Percentiles rank a stretch among this genome's conserved stretches.
phyloP scores from a whole-genome alignment of 2,113 vertebrate genomes.

The Camarhynchus parvulus region DNA sequence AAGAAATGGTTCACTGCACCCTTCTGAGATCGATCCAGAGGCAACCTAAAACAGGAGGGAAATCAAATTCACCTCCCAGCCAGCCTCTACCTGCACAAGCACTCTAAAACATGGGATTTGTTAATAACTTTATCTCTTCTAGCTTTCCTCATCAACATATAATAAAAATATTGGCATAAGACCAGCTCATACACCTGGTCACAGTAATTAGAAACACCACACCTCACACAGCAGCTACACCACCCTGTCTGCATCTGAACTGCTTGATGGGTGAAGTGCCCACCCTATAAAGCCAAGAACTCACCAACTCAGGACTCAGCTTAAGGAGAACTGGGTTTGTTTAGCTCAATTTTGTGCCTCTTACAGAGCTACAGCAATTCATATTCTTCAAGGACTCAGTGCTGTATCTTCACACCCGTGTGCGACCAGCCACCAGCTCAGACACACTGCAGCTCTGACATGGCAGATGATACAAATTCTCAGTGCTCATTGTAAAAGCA shows the following conservation, averaged over 20 bases:
- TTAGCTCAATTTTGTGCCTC: background rate
- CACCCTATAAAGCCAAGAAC: background rate
- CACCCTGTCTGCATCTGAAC: background rate
- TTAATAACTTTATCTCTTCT: background rate
- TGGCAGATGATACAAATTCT: background rate
- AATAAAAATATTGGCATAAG: background rate
- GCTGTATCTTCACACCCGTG: background rate
- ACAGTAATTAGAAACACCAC: background rate
- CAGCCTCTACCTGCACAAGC: background rate
- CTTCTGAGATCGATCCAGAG: background rate
- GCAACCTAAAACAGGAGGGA: background rate
- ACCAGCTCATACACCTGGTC: background rate
- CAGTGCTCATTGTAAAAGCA: background rate
- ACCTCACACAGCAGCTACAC: background rate
- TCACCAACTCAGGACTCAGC: background rate
- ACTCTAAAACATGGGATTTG: background rate
- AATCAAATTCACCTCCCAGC: background rate
- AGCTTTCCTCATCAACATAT: background rate
- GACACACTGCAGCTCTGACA: background rate
- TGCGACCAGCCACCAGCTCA: background rate
- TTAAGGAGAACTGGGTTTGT: background rate
- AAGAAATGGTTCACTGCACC: background rate
- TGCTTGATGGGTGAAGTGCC: rapidly evolving
- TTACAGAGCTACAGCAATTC: background rate
- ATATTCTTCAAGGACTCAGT: background rate